Base-by-base conservation (phyloP, 2,888 invertebrate species). In the Plagodis dolabraria region DNA sequence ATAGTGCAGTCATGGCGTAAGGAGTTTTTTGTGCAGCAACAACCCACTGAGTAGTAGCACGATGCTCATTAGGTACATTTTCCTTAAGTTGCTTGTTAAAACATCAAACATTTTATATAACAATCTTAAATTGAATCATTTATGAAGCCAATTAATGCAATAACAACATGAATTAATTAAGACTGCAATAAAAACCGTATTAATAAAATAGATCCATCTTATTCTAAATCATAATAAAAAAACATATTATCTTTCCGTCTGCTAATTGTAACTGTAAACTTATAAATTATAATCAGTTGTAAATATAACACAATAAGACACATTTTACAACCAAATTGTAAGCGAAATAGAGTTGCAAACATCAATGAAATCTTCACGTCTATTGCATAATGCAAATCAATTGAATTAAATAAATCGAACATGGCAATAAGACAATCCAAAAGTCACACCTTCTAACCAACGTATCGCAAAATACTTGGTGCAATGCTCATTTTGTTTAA, bases 341-440 rank as follows among this genome's bases (percentile, higher is more conserved):
- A 38, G 33, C 49, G 11, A 50, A 53, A 48, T 47, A 48, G 50
- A 55, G 40, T 45, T 52, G 57, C 49, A 33, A 63, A 61, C 57
- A 64, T 65, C 53, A 60, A 60, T 61, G 58, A 64, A 62, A 67
- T 65, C 60, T 63, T 58, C 52, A 53, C 60, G 60, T 60, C 64
- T 57, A 33, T 71, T 71, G 67, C 68, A 70, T 67, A 71, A 64
- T 67, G 71, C 72, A 72, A 75, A 74, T 77, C 75, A 70, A 74
- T 62, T 63, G 63, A 71, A 75, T 75, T 77, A 75, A 70, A 74
- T 62, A 63, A 64, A 71, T 70, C 70, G 67, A 75, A 74, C 71
- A 35, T 33, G 47, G 70, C 61, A 54, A 40, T 55, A 53, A 55
- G 42, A 50, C 47, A 47, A 60, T 57, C 50, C 53, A 44, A 42